phyloP scores from a whole-genome alignment of 1,140 invertebrate species.

The Drosophila dunni region DNA sequence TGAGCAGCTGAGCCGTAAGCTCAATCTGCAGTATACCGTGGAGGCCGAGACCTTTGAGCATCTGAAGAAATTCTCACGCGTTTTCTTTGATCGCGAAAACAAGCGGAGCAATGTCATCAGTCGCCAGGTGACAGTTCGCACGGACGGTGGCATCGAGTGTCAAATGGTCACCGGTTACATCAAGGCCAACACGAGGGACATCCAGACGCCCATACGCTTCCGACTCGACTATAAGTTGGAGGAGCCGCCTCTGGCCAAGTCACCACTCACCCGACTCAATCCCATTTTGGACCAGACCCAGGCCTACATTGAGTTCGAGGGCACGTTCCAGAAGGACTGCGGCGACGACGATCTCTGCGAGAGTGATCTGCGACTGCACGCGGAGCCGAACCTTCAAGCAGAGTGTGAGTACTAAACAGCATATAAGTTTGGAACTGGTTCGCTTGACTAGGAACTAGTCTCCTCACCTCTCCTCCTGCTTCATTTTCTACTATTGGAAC shows the following conservation, averaged over 20 bases:
- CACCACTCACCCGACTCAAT: constrained; percentile 90
- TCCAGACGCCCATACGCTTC: constrained; percentile 94
- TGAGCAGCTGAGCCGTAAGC: constrained; percentile 85
- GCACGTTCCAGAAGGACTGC: constrained; percentile 96
- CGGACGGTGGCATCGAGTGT: constrained; percentile 87
- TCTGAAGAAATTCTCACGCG: constrained; percentile 92
- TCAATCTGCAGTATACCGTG: constrained; percentile 90
- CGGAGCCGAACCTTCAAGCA: constrained; percentile 87
- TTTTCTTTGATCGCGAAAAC: constrained; percentile 88
- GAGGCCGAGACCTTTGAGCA: constrained; percentile 93
- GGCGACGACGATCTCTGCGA: constrained; percentile 95
- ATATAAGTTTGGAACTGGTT: not conserved
- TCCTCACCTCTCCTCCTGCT: too few species aligned
- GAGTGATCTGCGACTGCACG: constrained; percentile 91
- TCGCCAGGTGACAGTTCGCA: constrained; percentile 86
- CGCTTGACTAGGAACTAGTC: too few species aligned
- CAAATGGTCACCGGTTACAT: constrained; percentile 91
- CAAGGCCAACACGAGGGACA: constrained; percentile 93
- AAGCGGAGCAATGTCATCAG: constrained; percentile 87
- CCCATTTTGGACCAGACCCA: constrained; percentile 95
- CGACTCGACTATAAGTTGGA: constrained; percentile 92
- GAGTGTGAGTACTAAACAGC: constrained; percentile 70
- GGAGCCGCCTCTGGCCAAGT: constrained; percentile 87
- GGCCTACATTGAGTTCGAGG: constrained; percentile 92
- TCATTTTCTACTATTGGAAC: too few species aligned